Conservation (phyloP, 1,140 invertebrate species). For the Sipha flava region DNA sequence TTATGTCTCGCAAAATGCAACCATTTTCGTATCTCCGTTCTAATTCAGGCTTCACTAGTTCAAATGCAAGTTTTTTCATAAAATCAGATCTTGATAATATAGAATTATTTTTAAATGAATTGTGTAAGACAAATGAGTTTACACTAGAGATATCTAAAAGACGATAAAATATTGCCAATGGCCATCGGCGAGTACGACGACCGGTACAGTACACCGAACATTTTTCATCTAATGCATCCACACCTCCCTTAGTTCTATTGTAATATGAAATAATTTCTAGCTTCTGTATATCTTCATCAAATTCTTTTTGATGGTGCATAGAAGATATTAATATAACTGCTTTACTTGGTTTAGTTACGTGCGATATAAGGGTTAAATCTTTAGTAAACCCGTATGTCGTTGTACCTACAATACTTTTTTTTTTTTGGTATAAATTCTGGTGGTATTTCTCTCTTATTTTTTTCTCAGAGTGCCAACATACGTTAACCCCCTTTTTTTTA, state of each 20-base stretch:
- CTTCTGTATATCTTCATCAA: constrained; percentile 36
- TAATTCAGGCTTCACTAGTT: not conserved
- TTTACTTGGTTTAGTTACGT: constrained; percentile 38
- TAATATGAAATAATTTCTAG: constrained; percentile 40
- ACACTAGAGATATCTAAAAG: constrained; percentile 38
- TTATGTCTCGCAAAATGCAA: not conserved
- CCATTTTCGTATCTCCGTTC: not conserved
- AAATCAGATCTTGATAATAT: not conserved
- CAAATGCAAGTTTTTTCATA: not conserved
- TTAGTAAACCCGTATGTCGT: constrained; percentile 2
- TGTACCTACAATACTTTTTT: not conserved
- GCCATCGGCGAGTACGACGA: constrained; percentile 40
- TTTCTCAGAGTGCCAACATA: constrained; percentile 35
- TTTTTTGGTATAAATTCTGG: constrained; percentile 9
- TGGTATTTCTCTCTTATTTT: constrained; percentile 35
- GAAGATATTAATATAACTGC: constrained; percentile 40
- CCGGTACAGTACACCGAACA: constrained; percentile 38
- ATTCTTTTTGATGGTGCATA: constrained; percentile 39
- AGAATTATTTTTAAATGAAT: not conserved
- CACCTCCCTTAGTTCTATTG: constrained; percentile 41
- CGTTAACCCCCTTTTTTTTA: constrained; percentile 36
- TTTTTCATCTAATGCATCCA: constrained; percentile 41
- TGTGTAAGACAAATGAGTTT: constrained; percentile 27
- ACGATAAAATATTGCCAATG: constrained; percentile 39
- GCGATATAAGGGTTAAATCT: constrained; percentile 30